Evolutionary conservation across 1,140 invertebrate species (phyloP).

Genomic region (Brachionus rotundiformis): DNA sequence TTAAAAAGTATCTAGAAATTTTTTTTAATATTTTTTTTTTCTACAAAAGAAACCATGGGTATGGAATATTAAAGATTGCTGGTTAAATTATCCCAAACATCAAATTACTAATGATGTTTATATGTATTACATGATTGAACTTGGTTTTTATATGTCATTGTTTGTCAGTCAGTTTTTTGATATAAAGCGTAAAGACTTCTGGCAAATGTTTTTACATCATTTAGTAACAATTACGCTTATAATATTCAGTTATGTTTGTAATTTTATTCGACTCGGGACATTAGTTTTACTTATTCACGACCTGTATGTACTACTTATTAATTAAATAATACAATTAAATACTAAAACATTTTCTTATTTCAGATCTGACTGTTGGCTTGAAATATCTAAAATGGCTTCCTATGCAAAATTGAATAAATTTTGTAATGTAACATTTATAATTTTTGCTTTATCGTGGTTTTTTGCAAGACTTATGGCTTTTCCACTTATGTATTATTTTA

Average conservation of each 20-base stretch:
- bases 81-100: constrained; percentile 45
- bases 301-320: constrained; percentile 75
- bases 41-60: constrained; percentile 4
- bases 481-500: constrained; percentile 59
- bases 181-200: constrained; percentile 82
- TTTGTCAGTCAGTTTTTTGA: constrained; percentile 89
- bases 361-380: constrained; percentile 58
- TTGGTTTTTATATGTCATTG: constrained; percentile 92
- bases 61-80: constrained; percentile 6
- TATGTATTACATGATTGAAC: constrained; percentile 95
- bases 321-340: no score
- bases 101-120: constrained; percentile 65
- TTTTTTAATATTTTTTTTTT: neutral
- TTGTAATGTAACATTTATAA: constrained; percentile 78
- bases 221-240: constrained; percentile 85
- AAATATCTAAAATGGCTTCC: constrained; percentile 82
- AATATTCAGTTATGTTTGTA: constrained; percentile 88
- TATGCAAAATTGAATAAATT: constrained; percentile 83
- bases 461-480: constrained; percentile 70
- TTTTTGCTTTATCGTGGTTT: constrained; percentile 59
- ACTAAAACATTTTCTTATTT: no score
- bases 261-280: constrained; percentile 85
- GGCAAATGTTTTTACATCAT: constrained; percentile 97
- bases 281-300: constrained; percentile 89
- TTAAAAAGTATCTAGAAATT: no score